Conservation (phyloP, 2,797 vertebrate genomes). For the Sebastes alutus region DNA sequence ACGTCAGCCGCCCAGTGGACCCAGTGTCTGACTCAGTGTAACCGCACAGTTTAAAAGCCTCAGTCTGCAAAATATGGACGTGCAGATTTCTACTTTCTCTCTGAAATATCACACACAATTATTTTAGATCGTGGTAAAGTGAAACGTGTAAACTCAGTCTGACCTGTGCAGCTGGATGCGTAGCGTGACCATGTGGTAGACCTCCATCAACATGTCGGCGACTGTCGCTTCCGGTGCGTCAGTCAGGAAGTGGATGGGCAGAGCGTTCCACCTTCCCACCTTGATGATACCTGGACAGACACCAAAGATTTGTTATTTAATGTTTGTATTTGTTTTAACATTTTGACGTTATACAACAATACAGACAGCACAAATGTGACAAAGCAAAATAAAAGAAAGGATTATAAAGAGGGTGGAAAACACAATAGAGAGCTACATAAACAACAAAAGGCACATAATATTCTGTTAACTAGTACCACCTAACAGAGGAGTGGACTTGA, state of each 20-base stretch:
- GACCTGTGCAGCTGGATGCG: slow-evolving; percentile 95
- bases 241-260: slow-evolving; percentile 97
- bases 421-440: background rate
- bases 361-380: background rate
- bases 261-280: slow-evolving; percentile 96
- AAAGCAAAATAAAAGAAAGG: background rate
- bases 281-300: slow-evolving; percentile 96
- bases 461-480: background rate
- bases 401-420: background rate
- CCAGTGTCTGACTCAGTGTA: slow-evolving; percentile 12
- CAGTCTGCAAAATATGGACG: background rate
- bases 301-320: slow-evolving; percentile 15
- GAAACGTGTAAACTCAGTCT: slow-evolving; percentile 22
- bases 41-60: background rate
- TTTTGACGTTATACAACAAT: background rate
- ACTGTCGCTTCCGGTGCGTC: slow-evolving; percentile 97
- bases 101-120: background rate
- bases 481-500: too few species aligned
- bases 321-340: background rate
- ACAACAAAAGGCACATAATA: background rate
- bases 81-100: background rate
- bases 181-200: slow-evolving; percentile 95
- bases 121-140: background rate
- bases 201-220: slow-evolving; percentile 89
- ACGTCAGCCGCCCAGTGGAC: slow-evolving; percentile 48